Evolutionary conservation across 1,140 invertebrate species (phyloP), one percentile per base, ranked within the genome.

Genomic region (Melanaphis sacchari): DNA sequence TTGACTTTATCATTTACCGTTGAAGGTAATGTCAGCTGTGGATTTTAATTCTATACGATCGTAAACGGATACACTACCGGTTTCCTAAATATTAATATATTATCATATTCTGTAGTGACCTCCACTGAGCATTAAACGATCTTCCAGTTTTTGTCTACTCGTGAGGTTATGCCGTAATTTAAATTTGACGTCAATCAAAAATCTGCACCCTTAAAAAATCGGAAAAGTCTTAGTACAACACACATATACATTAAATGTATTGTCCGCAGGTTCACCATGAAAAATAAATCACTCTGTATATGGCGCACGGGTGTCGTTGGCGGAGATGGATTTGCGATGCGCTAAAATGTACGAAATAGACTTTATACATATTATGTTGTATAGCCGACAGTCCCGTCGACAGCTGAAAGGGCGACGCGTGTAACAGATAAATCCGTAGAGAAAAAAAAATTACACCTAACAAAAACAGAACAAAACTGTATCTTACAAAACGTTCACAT

Each of bases 201-300:
- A n/a, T 66, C 11, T 18, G 31, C 59, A 66, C 11, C 11, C 31
- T 66, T 66, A 66, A n/a, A 66, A n/a, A 66, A 66, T 66, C 4
- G 11, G 31, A n/a, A 18, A 66, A 66, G 15, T 18, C 11, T 66
- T 11, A 66, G 59, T 11, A 66, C 31, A 31, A 15, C 31, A 66
- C 9, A n/a, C 31, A 66, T 4, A 66, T 1, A 1, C 6, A n/a
- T n/a, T 1, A n/a, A 76, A 76, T n/a, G 31, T 76, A 76, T n/a
- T 76, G 15, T 2, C 1, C n/a, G 2, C 59, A 15, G n/a, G 59
- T 76, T 76, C 59, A n/a, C 59, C 5, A n/a, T 76, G 15, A 76
- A 76, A 76, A 76, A 76, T 76, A 76, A 76, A 76, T 76, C n/a
- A 76, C n/a, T n/a, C 59, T 76, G 59, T 76, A 76, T 66, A 15